A percentile compares a stretch with the other conserved stretches of the same genome.
Evolutionary conservation across 2,797 vertebrate genomes (phyloP).

Genomic region (Sebastes goodei): DNA sequence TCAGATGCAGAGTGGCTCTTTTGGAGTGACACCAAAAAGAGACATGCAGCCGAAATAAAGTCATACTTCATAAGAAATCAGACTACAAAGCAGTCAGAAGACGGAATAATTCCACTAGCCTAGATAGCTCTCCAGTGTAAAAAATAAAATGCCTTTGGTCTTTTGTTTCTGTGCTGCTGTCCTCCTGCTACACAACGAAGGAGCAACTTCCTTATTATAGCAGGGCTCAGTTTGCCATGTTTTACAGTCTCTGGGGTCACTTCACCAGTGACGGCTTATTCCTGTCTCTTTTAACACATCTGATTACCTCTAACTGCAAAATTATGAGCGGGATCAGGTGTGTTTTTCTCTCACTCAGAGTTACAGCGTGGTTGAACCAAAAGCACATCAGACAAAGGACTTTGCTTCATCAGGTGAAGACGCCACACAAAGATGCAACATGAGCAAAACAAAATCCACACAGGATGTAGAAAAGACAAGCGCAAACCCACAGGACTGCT

Average conservation of each 20-base stretch:
- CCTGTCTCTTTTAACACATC: constrained; percentile 48
- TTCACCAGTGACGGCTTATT: constrained; percentile 56
- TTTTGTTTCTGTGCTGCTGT: constrained; percentile 70
- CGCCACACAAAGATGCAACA: neutral
- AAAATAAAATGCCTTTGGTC: constrained; percentile 76
- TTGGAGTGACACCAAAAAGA: constrained; percentile 77
- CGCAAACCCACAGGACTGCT: constrained; percentile 60
- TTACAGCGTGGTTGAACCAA: constrained; percentile 9
- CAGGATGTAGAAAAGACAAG: constrained; percentile 36
- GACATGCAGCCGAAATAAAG: constrained; percentile 68
- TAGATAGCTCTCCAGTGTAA: constrained; percentile 77
- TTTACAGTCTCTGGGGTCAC: constrained; percentile 49
- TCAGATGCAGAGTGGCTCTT: constrained; percentile 64
- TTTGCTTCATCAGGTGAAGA: constrained; percentile 25
- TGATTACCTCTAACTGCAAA: constrained; percentile 42
- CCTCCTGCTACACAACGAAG: constrained; percentile 61
- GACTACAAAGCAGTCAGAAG: constrained; percentile 77
- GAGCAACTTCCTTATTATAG: constrained; percentile 68
- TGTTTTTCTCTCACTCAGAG: neutral
- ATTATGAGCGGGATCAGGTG: constrained; percentile 28
- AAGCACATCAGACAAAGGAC: constrained; percentile 25
- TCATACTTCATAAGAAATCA: constrained; percentile 77
- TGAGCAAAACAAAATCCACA: constrained; percentile 31
- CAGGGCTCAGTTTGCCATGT: constrained; percentile 59
- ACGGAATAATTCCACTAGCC: constrained; percentile 69